These are phyloP conservation scores for Plecotus auritus DNA, from an alignment of 2,113 vertebrate species.

Conservation along the genomic window DNA sequence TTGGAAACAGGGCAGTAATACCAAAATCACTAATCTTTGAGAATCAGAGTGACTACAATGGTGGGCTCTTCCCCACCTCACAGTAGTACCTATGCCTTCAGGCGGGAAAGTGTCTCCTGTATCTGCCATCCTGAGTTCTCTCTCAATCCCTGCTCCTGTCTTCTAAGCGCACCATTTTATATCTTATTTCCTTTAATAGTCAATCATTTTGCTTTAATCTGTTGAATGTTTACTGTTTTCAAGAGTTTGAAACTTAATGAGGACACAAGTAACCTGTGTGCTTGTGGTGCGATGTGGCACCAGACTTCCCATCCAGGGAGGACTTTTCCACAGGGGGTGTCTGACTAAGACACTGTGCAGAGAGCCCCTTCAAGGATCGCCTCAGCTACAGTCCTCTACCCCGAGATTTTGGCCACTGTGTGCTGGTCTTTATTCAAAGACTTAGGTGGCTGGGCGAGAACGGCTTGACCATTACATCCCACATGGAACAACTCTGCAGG, in stretches of 20 bases:
- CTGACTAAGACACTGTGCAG: neutral
- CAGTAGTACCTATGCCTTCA: accelerated
- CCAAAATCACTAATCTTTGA: neutral
- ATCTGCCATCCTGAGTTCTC: neutral
- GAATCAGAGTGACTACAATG: neutral
- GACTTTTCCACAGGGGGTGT: neutral
- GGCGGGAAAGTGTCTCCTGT: neutral
- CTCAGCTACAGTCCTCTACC: neutral
- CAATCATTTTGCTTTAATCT: neutral
- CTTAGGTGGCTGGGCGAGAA: neutral
- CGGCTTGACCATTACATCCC: neutral
- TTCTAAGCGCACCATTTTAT: neutral
- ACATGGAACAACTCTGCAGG: neutral
- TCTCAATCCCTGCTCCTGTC: neutral
- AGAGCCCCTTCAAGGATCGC: neutral
- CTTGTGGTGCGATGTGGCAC: neutral
- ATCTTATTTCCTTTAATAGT: neutral
- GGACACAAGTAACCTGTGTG: neutral
- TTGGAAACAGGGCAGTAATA: neutral
- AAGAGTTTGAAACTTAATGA: neutral
- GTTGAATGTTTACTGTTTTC: neutral
- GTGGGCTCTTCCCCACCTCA: neutral
- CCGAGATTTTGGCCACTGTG: neutral
- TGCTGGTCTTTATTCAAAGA: neutral
- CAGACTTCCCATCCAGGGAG: neutral